Conservation (phyloP, 1,140 invertebrate species). For the Macrotrachela quadricornifera region DNA sequence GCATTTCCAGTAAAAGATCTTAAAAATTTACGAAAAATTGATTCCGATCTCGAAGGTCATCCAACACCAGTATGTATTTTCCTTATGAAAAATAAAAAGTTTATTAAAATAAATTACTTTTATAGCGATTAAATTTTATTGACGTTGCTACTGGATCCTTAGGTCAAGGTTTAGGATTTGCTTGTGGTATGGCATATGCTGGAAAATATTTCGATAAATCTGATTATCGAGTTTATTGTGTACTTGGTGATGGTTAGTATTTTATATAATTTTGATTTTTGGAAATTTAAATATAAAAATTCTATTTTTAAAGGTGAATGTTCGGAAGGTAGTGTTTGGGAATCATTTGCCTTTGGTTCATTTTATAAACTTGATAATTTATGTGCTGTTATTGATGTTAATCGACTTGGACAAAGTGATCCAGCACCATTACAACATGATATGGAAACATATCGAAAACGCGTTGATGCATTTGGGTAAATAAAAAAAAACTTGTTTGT, state of each 20-base stretch:
- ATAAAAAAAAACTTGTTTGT: too few species aligned
- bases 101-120: neutral
- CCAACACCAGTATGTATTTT: conserved; percentile 54
- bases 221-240: conserved; percentile 64
- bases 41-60: conserved; percentile 87
- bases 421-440: conserved; percentile 74
- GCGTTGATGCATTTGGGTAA: conserved; percentile 65
- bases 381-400: conserved; percentile 86
- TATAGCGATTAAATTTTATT: conserved; percentile 65
- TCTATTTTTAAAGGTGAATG: conserved; percentile 43
- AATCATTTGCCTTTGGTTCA: conserved; percentile 75
- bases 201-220: conserved; percentile 90
- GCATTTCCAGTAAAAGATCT: conserved; percentile 52
- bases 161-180: conserved; percentile 81
- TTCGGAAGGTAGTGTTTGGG: conserved; percentile 94
- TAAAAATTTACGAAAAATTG: conserved; percentile 69
- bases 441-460: conserved; percentile 62
- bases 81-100: neutral
- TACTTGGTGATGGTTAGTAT: conserved; percentile 60
- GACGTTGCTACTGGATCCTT: conserved; percentile 95
- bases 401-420: conserved; percentile 86
- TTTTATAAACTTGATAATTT: conserved; percentile 89
- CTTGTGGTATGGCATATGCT: conserved; percentile 91
- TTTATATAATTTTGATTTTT: too few species aligned
- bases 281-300: too few species aligned